Percentiles rank a stretch among this genome's conserved stretches.
Evolutionary conservation across 53 echinoderm and acorn worm genomes (phyloP).

Genomic region (Antedon mediterranea): DNA sequence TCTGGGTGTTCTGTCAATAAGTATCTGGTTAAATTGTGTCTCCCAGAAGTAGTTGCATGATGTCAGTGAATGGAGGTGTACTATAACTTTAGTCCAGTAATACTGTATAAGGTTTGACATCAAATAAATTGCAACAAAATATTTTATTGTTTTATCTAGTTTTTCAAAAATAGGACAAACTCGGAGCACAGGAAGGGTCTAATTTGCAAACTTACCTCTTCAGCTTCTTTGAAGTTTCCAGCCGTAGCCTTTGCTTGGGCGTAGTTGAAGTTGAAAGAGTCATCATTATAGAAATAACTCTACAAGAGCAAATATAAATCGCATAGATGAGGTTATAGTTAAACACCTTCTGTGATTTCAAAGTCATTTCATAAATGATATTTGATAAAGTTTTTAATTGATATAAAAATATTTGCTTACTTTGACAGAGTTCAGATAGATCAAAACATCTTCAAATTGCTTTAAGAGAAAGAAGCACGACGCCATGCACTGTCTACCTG

Average conservation of each 20-base stretch:
- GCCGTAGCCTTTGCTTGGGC: constrained; percentile 95
- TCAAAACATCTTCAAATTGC: constrained; percentile 98
- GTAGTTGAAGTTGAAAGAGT: constrained; percentile 93
- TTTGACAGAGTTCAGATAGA: constrained; percentile 98
- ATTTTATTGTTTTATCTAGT: too few relatives aligned
- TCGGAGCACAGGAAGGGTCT: background rate
- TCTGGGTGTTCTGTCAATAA: too few relatives aligned
- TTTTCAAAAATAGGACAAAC: background rate
- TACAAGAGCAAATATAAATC: constrained; percentile 9
- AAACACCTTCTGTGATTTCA: too few relatives aligned
- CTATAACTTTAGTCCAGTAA: too few relatives aligned
- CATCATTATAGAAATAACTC: constrained; percentile 99
- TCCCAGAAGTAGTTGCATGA: too few relatives aligned
- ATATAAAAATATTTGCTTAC: constrained; percentile 14
- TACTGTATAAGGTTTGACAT: too few relatives aligned
- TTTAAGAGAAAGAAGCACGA: constrained; percentile 92
- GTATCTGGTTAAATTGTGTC: too few relatives aligned
- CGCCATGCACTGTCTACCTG: constrained; percentile 96
- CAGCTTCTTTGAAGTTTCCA: constrained; percentile 89
- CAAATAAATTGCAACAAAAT: too few relatives aligned
- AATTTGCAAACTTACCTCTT: constrained; percentile 47
- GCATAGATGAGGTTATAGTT: background rate
- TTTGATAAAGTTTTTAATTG: too few relatives aligned
- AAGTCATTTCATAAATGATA: too few relatives aligned
- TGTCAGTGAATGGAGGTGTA: too few relatives aligned